Evolutionary conservation across 2,113 vertebrate species (phyloP).

Genomic region (Lichenostomus cassidix): DNA sequence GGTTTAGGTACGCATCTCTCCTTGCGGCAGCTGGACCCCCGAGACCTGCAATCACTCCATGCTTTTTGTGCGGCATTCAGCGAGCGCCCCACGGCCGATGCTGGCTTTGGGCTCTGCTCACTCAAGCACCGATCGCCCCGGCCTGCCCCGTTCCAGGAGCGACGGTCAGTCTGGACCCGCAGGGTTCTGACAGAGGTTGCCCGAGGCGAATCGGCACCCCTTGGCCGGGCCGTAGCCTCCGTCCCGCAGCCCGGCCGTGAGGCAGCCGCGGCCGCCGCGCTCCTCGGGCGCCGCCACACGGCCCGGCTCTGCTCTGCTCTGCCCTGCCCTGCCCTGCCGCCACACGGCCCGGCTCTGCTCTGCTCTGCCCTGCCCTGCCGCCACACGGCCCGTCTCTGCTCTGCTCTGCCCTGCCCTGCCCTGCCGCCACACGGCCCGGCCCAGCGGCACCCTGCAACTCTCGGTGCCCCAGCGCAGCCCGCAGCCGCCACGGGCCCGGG

Average conservation of each 20-base stretch:
- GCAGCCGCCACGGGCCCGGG: no score
- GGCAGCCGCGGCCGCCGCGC: no score
- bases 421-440: background rate
- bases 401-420: background rate
- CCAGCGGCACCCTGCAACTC: no score
- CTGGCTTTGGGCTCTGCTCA: background rate
- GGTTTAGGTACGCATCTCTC: rapidly evolving
- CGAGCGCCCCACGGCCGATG: rapidly evolving
- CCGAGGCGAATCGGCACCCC: background rate
- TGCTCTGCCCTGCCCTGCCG: no score
- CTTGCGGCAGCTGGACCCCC: rapidly evolving
- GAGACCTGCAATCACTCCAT: rapidly evolving
- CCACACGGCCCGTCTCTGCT: background rate
- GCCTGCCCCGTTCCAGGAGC: background rate
- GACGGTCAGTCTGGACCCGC: rapidly evolving
- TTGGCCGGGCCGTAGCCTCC: no score
- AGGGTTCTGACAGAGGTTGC: rapidly evolving
- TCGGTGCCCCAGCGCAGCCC: background rate
- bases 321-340: no score
- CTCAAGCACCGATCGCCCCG: no score
- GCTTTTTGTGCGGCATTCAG: rapidly evolving
- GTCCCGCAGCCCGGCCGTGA: background rate
- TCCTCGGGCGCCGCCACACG: background rate
- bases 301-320: no score
- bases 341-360: background rate